These are phyloP conservation scores for Thalpophila matura DNA, from an alignment of 2,888 invertebrate genomes.

Conservation along the genomic window DNA sequence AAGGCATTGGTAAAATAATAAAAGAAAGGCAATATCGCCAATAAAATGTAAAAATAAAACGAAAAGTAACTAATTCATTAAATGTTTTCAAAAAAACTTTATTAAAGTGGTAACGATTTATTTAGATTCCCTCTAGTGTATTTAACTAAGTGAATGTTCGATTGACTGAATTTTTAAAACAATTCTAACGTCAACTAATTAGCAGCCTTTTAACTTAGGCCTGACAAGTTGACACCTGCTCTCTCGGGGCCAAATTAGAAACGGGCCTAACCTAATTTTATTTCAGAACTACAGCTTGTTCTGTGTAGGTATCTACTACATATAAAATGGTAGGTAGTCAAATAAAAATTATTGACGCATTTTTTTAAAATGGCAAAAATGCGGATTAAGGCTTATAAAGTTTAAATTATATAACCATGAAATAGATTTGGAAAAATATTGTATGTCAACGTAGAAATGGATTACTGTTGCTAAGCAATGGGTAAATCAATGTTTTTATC, in stretches of 20 bases:
- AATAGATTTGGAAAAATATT: slow-evolving; percentile 38
- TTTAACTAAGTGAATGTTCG: slow-evolving; percentile 6
- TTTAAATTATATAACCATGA: slow-evolving; percentile 12
- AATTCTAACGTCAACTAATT: slow-evolving; percentile 42
- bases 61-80: background rate
- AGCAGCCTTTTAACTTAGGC: slow-evolving; percentile 45
- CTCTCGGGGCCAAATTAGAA: slow-evolving; percentile 41
- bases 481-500: slow-evolving; percentile 31
- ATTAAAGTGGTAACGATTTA: slow-evolving; percentile 5
- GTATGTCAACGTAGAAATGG: slow-evolving; percentile 41
- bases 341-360: slow-evolving; percentile 17
- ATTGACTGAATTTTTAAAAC: slow-evolving; percentile 30
- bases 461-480: slow-evolving; percentile 45
- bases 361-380: too few relatives aligned
- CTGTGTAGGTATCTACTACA: too few relatives aligned
- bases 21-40: background rate
- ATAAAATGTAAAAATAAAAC: background rate
- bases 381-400: too few relatives aligned
- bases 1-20: background rate
- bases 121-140: slow-evolving; percentile 10
- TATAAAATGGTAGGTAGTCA: slow-evolving; percentile 6
- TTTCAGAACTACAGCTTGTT: slow-evolving; percentile 19
- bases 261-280: slow-evolving; percentile 26
- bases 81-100: slow-evolving; percentile 2
- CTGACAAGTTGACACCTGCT: slow-evolving; percentile 56